Evolutionary conservation across 2,113 vertebrate genomes (phyloP), one percentile per base, ranked within the genome.

Genomic region (Ceyx cyanopectus): DNA sequence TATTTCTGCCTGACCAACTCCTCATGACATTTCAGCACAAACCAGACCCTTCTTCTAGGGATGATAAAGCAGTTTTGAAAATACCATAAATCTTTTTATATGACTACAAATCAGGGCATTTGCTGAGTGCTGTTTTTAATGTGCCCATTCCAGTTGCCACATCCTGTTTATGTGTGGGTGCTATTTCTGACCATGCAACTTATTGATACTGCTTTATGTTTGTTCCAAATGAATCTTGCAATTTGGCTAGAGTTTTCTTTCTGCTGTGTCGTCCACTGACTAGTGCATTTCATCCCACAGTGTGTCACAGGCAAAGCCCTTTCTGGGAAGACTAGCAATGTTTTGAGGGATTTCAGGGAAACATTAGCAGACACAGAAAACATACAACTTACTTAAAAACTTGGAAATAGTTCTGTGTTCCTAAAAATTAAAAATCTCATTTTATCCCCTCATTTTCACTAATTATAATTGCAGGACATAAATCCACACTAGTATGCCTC

Each of bases 391-490:
- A 29, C 15, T 67, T 75, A 51, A 75, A 89, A 88, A 72, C 50
- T 81, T 79, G 30, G 24, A 94, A 93, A 85, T 50, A 76, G 34
- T 75, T 94, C 40, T 78, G 23, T 85, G 27, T 51, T 92, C 23
- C 69, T 58, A 67, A 93, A 96, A 92, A 73, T 46, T 62, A n/a
- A 60, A 92, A 95, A 89, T 80, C 67, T 87, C 37, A 60, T 89
- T 95, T 94, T 92, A 89, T 87, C 63, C 53, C 29, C n/a, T 85
- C 14, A 5, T 92, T 92, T 93, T 93, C 56, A 48, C 66, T 89
- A 89, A 92, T 93, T 93, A 82, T 89, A 93, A 92, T 70, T 89
- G 22, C 60, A 90, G 60, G 84, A 60, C 78, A 80, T 82, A 94
- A 96, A 96, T 93, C 89, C 78, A 95, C 43, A 80, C 20, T 77